These are phyloP conservation scores for Mizuhopecten yessoensis DNA, from an alignment of 1,140 invertebrate species.

Conservation along the genomic window DNA sequence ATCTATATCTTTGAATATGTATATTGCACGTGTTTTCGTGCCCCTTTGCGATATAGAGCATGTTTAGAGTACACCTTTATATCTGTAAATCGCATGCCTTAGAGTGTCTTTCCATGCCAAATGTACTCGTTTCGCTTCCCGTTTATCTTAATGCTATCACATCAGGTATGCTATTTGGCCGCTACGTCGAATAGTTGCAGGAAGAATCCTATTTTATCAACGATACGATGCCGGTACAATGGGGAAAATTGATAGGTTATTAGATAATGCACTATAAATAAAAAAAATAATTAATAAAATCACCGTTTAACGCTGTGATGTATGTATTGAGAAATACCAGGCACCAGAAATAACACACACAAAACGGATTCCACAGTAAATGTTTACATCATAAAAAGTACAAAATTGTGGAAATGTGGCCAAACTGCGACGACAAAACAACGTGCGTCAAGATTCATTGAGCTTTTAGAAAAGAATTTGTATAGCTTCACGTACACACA, in stretches of 20 bases:
- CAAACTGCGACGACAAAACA: no score
- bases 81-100: background rate
- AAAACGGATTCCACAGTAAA: background rate
- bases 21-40: background rate
- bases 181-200: background rate
- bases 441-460: no score
- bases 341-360: background rate
- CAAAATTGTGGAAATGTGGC: background rate
- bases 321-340: background rate
- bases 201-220: background rate
- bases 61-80: background rate
- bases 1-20: background rate
- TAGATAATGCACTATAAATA: background rate
- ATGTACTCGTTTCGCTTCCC: background rate
- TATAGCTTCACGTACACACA: no score
- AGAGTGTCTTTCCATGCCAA: background rate
- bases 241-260: background rate
- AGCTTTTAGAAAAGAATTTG: no score
- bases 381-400: background rate
- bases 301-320: background rate
- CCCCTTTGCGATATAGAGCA: background rate
- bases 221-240: background rate
- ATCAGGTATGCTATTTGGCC: slow-evolving; percentile 15
- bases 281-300: background rate
- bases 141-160: slow-evolving; percentile 29